Evolutionary conservation across 2,113 vertebrate genomes (phyloP).

Genomic region (Dendrocopos noguchii): DNA sequence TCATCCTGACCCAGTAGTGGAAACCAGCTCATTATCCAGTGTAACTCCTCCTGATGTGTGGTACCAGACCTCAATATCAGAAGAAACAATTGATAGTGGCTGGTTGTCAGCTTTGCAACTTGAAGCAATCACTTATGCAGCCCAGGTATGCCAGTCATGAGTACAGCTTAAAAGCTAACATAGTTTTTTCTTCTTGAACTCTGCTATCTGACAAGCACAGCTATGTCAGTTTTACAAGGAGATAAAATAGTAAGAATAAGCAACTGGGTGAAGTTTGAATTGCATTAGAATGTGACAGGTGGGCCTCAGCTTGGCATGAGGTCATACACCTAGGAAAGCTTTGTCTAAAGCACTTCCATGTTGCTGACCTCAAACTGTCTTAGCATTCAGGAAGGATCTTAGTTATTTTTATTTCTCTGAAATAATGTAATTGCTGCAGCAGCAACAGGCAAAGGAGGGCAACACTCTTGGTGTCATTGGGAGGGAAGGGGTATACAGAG

Average conservation of each 20-base stretch:
- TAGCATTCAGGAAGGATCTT: neutral
- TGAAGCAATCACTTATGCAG: conserved; percentile 95
- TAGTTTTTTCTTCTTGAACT: too few species aligned
- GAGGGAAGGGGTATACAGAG: neutral
- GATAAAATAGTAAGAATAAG: neutral
- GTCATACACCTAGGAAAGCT: neutral
- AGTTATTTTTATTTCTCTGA: neutral
- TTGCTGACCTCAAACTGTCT: neutral
- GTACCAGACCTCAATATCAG: conserved; percentile 94
- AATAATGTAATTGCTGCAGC: neutral
- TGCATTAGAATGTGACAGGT: conserved; percentile 10
- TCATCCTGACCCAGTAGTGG: conserved; percentile 96
- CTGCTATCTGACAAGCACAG: neutral
- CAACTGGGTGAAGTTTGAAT: neutral
- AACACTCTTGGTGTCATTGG: neutral
- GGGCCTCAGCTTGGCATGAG: neutral
- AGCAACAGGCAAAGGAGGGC: neutral
- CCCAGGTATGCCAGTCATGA: conserved; percentile 81
- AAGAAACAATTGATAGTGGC: conserved; percentile 93
- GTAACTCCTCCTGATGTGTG: conserved; percentile 96
- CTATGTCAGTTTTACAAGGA: neutral
- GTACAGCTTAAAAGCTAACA: neutral
- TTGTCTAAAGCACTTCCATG: neutral
- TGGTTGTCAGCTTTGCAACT: conserved; percentile 96
- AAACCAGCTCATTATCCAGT: conserved; percentile 97